Conservation (phyloP, 2,113 vertebrate species). For the Thamnophis sirtalis region DNA sequence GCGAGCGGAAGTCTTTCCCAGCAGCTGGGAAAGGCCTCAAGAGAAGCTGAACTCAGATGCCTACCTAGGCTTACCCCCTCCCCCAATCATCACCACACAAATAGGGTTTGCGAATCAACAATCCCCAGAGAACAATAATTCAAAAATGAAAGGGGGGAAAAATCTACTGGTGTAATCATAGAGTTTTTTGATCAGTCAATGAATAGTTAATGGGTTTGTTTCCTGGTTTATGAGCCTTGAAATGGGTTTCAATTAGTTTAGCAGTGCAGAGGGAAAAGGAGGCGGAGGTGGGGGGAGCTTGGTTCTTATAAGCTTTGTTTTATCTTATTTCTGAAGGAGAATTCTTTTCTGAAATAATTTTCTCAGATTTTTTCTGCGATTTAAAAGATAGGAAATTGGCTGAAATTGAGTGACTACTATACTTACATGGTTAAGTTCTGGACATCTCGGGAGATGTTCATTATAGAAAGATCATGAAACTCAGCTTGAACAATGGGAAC, state of each 20-base stretch:
- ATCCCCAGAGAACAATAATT: background rate
- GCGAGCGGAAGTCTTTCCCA: background rate
- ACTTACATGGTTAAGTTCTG: background rate
- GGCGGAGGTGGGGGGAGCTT: background rate
- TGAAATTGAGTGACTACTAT: background rate
- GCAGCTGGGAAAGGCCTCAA: background rate
- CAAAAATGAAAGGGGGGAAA: background rate
- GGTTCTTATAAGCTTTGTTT: background rate
- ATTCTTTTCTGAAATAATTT: background rate
- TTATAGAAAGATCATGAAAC: slow-evolving; percentile 27
- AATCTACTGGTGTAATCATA: background rate
- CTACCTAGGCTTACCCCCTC: too few species aligned
- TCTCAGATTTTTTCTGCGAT: background rate
- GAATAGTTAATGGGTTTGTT: background rate
- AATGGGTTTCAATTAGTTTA: background rate
- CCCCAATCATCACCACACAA: background rate
- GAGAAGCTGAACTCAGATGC: background rate
- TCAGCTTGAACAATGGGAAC: slow-evolving; percentile 20
- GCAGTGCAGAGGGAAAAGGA: background rate
- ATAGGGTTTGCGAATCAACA: background rate
- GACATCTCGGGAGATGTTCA: background rate
- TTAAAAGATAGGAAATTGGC: background rate
- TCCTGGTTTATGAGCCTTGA: background rate
- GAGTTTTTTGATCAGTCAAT: slow-evolving; percentile 9
- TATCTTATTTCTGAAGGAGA: background rate